Evolutionary conservation across 2,797 vertebrate species (phyloP).

Genomic region (Lemur catta): DNA sequence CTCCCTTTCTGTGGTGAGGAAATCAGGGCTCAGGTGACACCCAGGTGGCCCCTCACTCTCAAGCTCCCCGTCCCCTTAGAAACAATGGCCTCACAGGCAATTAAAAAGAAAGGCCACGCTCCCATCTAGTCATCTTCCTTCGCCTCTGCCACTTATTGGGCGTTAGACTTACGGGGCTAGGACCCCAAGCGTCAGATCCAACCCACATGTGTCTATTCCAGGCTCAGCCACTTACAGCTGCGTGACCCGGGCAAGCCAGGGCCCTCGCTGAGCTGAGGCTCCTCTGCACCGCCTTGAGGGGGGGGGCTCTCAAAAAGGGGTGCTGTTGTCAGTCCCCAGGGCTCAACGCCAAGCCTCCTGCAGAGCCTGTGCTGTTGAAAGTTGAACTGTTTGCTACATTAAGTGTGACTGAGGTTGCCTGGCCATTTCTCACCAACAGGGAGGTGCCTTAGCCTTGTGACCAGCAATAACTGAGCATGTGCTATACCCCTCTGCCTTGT

Average conservation of each 20-base stretch:
- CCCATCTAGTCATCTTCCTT: neutral
- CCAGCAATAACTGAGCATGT: neutral
- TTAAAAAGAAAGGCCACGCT: neutral
- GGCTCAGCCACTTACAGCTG: neutral
- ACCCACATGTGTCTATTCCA: too few relatives aligned
- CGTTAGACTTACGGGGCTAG: accelerated
- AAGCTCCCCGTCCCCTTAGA: neutral
- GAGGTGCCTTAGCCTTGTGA: neutral
- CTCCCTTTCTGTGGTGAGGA: neutral
- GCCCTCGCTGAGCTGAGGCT: too few relatives aligned
- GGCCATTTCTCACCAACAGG: accelerated
- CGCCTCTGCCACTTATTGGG: too few relatives aligned
- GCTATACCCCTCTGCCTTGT: neutral
- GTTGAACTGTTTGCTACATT: neutral
- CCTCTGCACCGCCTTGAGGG: neutral
- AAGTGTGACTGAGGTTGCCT: neutral
- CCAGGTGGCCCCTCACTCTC: neutral
- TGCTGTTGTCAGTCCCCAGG: too few relatives aligned
- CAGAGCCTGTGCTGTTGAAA: accelerated
- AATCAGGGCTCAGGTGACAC: neutral
- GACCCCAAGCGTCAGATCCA: neutral
- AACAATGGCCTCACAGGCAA: neutral
- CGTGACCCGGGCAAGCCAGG: accelerated
- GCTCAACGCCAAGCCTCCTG: neutral
- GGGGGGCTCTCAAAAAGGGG: neutral